Conservation (phyloP, 2,113 vertebrate genomes). For the Lagopus leucura region DNA sequence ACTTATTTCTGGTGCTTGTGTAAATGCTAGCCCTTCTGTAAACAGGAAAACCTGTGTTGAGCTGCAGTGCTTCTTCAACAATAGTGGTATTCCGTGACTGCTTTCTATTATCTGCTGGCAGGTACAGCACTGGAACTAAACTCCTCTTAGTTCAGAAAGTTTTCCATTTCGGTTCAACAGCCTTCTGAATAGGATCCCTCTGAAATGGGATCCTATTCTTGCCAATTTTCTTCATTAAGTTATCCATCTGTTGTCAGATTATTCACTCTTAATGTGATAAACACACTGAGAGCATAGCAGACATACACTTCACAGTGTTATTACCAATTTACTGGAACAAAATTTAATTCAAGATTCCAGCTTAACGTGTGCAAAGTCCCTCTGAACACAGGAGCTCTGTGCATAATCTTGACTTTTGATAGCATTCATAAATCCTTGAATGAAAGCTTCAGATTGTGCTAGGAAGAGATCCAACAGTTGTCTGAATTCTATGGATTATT, state of each 20-base stretch:
- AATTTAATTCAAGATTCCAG: not conserved
- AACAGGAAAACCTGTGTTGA: not conserved
- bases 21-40: not conserved
- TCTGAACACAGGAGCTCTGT: not conserved
- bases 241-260: not conserved
- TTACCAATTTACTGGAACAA: not conserved
- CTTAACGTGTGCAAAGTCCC: not conserved
- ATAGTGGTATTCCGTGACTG: not conserved
- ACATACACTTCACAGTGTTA: not conserved
- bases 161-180: not conserved
- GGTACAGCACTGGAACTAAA: not conserved
- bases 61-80: not conserved
- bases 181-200: slow-evolving; percentile 4
- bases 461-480: slow-evolving; percentile 21
- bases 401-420: not conserved
- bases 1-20: not conserved
- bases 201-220: not conserved
- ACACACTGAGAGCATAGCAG: not conserved
- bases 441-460: not conserved
- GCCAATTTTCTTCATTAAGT: not conserved
- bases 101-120: slow-evolving; percentile 16
- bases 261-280: not conserved
- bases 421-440: not conserved
- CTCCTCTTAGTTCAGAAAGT: not conserved
- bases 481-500: slow-evolving; percentile 31